Base-by-base conservation (phyloP, 2,888 invertebrate species). In the Melanchra persicariae region DNA sequence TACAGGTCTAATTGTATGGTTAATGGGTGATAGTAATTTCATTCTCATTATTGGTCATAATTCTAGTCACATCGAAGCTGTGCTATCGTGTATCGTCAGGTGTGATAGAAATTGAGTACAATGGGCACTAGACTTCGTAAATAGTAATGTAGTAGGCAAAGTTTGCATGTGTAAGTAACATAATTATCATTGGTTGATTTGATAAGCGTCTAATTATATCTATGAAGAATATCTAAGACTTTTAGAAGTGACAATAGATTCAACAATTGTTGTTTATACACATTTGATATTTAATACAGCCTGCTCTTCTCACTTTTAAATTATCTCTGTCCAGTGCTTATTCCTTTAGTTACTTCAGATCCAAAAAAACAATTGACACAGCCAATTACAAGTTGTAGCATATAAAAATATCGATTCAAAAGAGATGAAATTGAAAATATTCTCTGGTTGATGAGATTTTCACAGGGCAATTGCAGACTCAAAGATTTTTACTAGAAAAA, bases 101-200 rank as follows among this genome's bases (percentile, higher is more conserved):
- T 70, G 63, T 19, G 19, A 43, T 47, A 63, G 62, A n/a, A 43
- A 66, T 63, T 70, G 70, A 69, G 75, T 64, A 66, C 66, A 80
- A 80, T 70, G 26, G n/a, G 43, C 26, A 7, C n/a, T 54, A n/a
- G 34, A 17, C 17, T 37, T 62, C 62, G 34, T 66, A 70, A 51
- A 74, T 66, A 60, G 61, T 55, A 52, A 47, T 43, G 15, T 69
- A 45, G 26, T 60, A 51, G 43, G 12, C 47, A 40, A 52, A 58
- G 49, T 65, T 78, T 74, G 68, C 63, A 49, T 64, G 58, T 43
- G 17, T 43, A 15, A 34, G 49, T 37, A 6, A 52, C 64, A 45
- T 24, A 0, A 54, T 62, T 77, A n/a, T 55, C 24, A 61, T 45
- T 47, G 17, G 5, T 37, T 37, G 22, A 62, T 74, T 57, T 43